Evolutionary conservation across 2,888 invertebrate genomes (phyloP), one percentile per base, ranked within the genome.

Genomic region (Drosophila incognita): DNA sequence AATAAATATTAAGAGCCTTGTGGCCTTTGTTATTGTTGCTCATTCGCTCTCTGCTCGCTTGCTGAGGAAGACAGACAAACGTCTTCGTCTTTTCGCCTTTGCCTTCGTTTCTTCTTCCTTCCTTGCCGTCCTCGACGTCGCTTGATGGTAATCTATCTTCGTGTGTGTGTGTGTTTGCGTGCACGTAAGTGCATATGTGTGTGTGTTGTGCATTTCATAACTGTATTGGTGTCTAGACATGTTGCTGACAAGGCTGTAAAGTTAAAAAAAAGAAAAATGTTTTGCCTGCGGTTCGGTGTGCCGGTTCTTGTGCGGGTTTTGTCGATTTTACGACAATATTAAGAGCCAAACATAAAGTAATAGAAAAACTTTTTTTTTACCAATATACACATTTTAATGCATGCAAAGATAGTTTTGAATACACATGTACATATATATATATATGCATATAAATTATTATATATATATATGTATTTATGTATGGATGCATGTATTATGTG

Each of bases 221-320:
- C 75, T 81, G 81, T 81, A 79, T 81, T 82, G 59, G 84, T 85
- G 84, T 87, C 88, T 84, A 85, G 84, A 87, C 84, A 84, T 84
- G 84, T 87, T 84, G 84, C 86, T 79, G 80, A 79, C 78, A 78
- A 75, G 75, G 75, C 74, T 74, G 75, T 62, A 68, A 75, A 68
- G 56, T 68, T 42, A 52, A 63, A 75, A 70, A 75, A 40, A 56
- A 11, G 11, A 21, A 21, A 40, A 11, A 38, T 15, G 21, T 57
- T 69, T 61, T 68, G 59, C 56, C 68, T 72, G 76, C 54, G 63
- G 80, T 79, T 69, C 48, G 57, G 69, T 75, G 75, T 57, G 80
- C 79, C 79, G 80, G 79, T 76, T 75, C 65, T 58, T 76, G 71
- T 60, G 66, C 71, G 57, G 33, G 40, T 40, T 49, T 42, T 62